Base-by-base conservation (phyloP, 2,888 invertebrate species). In the Aphidius colemani region DNA sequence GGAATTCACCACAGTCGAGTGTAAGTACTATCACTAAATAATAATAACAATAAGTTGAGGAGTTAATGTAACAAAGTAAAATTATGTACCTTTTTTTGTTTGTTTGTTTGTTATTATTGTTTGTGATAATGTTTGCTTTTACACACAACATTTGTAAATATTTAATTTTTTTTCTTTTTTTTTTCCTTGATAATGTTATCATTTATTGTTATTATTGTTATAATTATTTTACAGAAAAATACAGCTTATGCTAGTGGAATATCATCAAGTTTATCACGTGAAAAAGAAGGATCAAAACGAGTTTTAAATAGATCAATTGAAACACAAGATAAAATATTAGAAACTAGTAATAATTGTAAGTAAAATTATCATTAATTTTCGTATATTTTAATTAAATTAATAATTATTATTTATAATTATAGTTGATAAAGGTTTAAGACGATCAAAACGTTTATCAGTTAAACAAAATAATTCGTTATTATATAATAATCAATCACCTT, bases 341-440 rank as follows among this genome's bases (percentile, higher is more conserved):
- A 67, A 80, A 59, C 76, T 76, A n/a, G 61, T 81, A 61, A 73
- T 81, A 30, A 30, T 30, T 45, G 81, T 81, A 2, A 73, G 76
- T 10, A 78, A 82, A 5, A 30, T 30, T 30, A 30, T 30, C 30
- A 30, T 69, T 79, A 13, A 49, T 49, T 49, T 11, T 11, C 5
- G 4, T 49, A 7, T 2, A 49, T 49, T 49, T 49, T 49, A 7
- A n/a, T 49, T 49, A 49, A 11, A 18, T 18, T 18, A 18, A 11
- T 49, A 7, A 40, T 43, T 18, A 45, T 18, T 49, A 9, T 10
- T 74, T 41, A 77, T 77, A 3, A 60, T 80, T 50, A 76, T 77
- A 66, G 82, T 81, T 66, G 75, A 84, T 57, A 70, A 71, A 40
- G 72, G 56, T 51, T 72, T 73, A 30, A 70, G 70, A 62, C 66